phyloP scores from a whole-genome alignment of 2,797 vertebrate genomes.

The Spinibarbus caldwelli region DNA sequence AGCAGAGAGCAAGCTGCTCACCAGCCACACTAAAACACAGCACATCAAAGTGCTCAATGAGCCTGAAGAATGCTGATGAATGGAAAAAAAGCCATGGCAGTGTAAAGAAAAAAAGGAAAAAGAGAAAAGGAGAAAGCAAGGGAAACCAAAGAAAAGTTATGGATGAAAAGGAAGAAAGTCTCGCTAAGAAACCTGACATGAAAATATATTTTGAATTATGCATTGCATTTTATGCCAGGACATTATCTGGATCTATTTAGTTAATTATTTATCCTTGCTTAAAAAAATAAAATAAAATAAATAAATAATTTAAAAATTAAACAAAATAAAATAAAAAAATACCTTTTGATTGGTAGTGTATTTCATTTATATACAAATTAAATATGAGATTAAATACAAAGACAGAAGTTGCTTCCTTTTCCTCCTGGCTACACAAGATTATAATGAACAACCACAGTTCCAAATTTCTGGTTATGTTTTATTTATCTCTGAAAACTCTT shows the following conservation, averaged over 20 bases:
- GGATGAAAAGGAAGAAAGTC: not conserved
- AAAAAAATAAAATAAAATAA: not conserved
- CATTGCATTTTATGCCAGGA: not conserved
- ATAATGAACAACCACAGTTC: not conserved
- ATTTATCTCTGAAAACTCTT: not conserved
- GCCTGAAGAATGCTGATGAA: conserved; percentile 12
- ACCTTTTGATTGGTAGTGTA: not conserved
- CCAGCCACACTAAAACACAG: conserved; percentile 5
- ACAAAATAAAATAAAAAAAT: not conserved
- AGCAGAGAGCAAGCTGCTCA: not conserved
- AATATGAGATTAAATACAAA: not conserved
- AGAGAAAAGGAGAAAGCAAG: conserved; percentile 21
- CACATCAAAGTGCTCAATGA: conserved; percentile 41
- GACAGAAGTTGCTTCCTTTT: not conserved
- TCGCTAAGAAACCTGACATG: not conserved
- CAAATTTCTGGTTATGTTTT: not conserved
- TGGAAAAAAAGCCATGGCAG: not conserved
- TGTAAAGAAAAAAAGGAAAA: not conserved
- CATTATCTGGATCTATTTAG: not conserved
- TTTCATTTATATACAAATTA: not conserved
- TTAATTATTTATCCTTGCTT: not conserved
- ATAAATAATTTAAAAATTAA: no score
- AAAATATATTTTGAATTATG: not conserved
- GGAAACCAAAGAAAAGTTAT: not conserved
- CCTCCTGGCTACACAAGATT: not conserved